These are phyloP conservation scores for Cyaniris semiargus DNA, from an alignment of 2,888 invertebrate species.

Conservation along the genomic window DNA sequence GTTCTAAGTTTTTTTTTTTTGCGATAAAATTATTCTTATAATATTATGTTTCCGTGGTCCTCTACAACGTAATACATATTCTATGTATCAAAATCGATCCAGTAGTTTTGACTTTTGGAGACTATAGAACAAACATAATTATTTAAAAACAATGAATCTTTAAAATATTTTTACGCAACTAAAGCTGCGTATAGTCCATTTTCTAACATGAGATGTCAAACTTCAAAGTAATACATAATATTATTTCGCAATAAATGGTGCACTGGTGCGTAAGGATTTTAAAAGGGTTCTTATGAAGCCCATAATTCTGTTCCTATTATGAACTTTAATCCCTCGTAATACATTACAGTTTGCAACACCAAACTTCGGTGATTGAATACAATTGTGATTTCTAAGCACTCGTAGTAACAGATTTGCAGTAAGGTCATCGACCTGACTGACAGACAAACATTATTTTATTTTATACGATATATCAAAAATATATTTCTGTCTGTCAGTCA, in stretches of 20 bases:
- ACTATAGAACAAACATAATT: too few species aligned
- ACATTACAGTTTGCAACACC: not conserved
- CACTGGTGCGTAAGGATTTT: constrained; percentile 1
- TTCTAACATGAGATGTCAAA: not conserved
- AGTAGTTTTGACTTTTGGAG: too few species aligned
- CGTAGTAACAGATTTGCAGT: constrained; percentile 16
- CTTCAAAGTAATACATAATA: not conserved
- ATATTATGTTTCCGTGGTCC: too few species aligned
- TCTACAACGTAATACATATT: too few species aligned
- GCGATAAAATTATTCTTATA: too few species aligned
- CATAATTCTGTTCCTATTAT: not conserved
- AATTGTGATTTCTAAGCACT: constrained; percentile 5
- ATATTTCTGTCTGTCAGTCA: too few species aligned
- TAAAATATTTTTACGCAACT: too few species aligned
- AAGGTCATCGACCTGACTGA: not conserved
- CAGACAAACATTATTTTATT: not conserved
- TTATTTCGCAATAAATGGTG: constrained; percentile 11
- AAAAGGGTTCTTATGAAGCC: not conserved
- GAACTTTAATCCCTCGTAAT: not conserved
- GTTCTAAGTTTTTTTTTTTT: too few species aligned
- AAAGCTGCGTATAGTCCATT: too few species aligned
- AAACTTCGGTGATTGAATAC: not conserved
- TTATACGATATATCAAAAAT: not conserved
- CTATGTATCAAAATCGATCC: too few species aligned
- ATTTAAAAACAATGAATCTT: too few species aligned